phyloP scores from a whole-genome alignment of 2,797 vertebrate genomes.

The Emydoidea blandingii region DNA sequence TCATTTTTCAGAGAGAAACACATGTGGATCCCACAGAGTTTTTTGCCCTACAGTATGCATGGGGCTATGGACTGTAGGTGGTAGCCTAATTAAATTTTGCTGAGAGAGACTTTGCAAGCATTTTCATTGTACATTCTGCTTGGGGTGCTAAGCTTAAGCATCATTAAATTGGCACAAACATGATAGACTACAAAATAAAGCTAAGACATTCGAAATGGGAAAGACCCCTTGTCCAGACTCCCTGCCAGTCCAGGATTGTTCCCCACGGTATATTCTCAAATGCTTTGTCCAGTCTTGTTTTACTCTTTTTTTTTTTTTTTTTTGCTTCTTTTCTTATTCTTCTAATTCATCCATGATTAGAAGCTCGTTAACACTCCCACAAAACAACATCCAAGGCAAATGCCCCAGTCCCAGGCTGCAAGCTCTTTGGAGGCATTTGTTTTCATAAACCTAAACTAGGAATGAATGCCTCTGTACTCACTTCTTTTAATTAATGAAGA shows the following conservation, averaged over 20 bases:
- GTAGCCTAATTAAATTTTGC: slow-evolving; percentile 39
- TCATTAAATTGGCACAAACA: slow-evolving; percentile 54
- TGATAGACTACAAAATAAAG: slow-evolving; percentile 5
- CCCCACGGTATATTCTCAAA: background rate
- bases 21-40: slow-evolving; percentile 10
- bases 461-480: slow-evolving; percentile 49
- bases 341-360: slow-evolving; percentile 22
- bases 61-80: background rate
- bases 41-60: slow-evolving; percentile 7
- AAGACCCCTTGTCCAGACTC: slow-evolving; percentile 4
- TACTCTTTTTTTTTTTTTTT: too few species aligned
- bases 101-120: background rate
- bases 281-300: background rate
- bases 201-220: background rate
- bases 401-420: slow-evolving; percentile 23
- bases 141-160: slow-evolving; percentile 21
- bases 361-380: slow-evolving; percentile 48
- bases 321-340: background rate
- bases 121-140: background rate
- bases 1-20: background rate
- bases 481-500: slow-evolving; percentile 81
- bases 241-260: background rate
- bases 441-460: slow-evolving; percentile 64
- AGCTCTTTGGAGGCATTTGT: slow-evolving; percentile 67
- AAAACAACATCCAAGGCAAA: slow-evolving; percentile 40